Conservation (phyloP, 35 echinoderm and acorn worm genomes). For the Ophioderma brevispina region DNA sequence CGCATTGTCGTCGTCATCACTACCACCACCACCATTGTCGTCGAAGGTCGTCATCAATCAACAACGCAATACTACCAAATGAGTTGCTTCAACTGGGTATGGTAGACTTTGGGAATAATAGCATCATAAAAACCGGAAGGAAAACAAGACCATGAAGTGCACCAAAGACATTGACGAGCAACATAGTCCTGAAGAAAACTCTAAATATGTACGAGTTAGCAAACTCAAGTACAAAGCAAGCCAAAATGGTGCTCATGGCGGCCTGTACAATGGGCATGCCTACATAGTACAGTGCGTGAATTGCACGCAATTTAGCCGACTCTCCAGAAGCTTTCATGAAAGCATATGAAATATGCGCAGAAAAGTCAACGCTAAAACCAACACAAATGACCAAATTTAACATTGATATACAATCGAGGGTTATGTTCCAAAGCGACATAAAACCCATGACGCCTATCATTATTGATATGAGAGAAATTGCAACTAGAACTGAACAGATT, state of each 20-base stretch:
- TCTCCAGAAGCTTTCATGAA: constrained; percentile 25
- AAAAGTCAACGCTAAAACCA: constrained; percentile 84
- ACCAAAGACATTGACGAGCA: constrained; percentile 70
- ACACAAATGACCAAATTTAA: constrained; percentile 65
- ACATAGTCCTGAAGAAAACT: constrained; percentile 78
- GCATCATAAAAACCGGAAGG: constrained; percentile 62
- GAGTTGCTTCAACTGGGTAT: too few relatives aligned
- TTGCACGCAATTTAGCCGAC: constrained; percentile 26
- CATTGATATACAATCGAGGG: constrained; percentile 54
- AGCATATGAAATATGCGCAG: constrained; percentile 75
- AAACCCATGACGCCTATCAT: constrained; percentile 52
- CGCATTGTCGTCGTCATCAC: too few relatives aligned
- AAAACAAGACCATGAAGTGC: constrained; percentile 77
- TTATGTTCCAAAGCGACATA: constrained; percentile 71
- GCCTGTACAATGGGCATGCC: constrained; percentile 68
- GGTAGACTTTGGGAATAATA: neutral
- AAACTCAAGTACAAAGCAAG: constrained; percentile 41
- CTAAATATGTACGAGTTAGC: constrained; percentile 53
- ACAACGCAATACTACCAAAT: too few relatives aligned
- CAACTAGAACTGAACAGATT: constrained; percentile 59
- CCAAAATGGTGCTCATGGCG: constrained; percentile 51
- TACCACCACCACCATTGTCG: too few relatives aligned
- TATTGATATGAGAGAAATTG: constrained; percentile 59
- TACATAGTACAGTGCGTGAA: constrained; percentile 42
- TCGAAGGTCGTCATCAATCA: too few relatives aligned